These are phyloP conservation scores for Anarrhichthys ocellatus DNA, from an alignment of 2,113 vertebrate genomes.

Conservation along the genomic window DNA sequence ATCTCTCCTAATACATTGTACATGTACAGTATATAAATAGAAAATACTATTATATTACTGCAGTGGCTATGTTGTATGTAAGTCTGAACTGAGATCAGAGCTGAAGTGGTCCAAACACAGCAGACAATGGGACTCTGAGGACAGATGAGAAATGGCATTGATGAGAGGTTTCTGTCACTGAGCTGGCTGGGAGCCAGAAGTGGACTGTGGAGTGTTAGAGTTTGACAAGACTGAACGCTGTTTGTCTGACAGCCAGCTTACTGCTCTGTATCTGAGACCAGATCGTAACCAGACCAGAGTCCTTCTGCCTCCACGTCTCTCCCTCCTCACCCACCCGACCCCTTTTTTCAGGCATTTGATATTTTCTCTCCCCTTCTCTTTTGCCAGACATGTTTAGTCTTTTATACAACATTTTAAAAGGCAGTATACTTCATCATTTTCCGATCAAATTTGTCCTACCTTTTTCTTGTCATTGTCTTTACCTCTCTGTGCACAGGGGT, in stretches of 20 bases:
- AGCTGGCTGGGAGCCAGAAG: constrained; percentile 63
- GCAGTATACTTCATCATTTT: not conserved
- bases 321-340: too few relatives aligned
- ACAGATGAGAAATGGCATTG: constrained; percentile 67
- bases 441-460: not conserved
- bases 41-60: constrained; percentile 23
- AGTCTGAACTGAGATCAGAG: constrained; percentile 49
- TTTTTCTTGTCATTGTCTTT: not conserved
- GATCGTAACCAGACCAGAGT: constrained; percentile 61
- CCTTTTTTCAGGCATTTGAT: not conserved
- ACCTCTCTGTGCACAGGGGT: not conserved
- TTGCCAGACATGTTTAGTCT: not conserved
- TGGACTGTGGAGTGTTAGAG: constrained; percentile 64
- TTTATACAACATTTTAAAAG: not conserved
- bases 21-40: not conserved
- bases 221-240: constrained; percentile 62
- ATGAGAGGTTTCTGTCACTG: constrained; percentile 72
- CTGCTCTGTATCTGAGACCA: constrained; percentile 39
- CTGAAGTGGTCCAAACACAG: constrained; percentile 39
- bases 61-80: constrained; percentile 23
- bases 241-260: constrained; percentile 54
- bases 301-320: not conserved
- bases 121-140: constrained; percentile 70
- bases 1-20: constrained; percentile 9
- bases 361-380: not conserved